phyloP scores from a whole-genome alignment of 2,888 invertebrate genomes.

The Oligia strigilis region DNA sequence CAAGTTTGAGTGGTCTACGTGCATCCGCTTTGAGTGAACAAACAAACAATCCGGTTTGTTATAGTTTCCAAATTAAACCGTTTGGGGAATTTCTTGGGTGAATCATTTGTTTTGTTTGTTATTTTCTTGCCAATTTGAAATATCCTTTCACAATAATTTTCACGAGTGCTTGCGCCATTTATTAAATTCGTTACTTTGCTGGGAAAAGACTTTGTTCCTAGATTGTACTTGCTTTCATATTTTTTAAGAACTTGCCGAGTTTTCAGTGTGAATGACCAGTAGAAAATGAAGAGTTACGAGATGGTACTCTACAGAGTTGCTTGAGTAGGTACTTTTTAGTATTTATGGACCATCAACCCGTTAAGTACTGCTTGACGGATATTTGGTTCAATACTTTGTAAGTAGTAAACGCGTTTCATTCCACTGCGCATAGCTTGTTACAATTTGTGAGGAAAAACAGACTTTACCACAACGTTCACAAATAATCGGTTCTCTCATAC shows the following conservation, averaged over 20 bases:
- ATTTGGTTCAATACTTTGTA: constrained; percentile 22
- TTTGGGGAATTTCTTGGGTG: constrained; percentile 10
- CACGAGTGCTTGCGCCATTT: no score
- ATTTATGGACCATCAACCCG: constrained; percentile 15
- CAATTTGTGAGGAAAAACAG: not conserved
- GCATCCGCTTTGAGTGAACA: constrained; percentile 23
- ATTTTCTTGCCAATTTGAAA: not conserved
- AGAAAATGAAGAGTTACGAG: constrained; percentile 9
- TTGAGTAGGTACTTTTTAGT: not conserved
- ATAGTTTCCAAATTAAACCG: constrained; percentile 24
- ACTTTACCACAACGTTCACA: not conserved
- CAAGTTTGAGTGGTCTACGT: constrained; percentile 36
- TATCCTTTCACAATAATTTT: not conserved
- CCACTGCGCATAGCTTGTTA: not conserved
- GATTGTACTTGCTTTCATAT: not conserved
- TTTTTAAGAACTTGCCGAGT: no score
- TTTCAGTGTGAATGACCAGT: not conserved
- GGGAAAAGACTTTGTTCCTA: not conserved
- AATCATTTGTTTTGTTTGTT: not conserved
- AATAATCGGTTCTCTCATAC: not conserved
- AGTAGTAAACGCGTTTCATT: constrained; percentile 5
- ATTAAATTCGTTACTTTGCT: not conserved
- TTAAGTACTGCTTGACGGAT: not conserved
- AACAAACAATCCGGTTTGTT: constrained; percentile 37
- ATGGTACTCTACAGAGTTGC: constrained; percentile 18